phyloP scores from a whole-genome alignment of 2,888 invertebrate genomes.

The Meliscaeva auricollis region DNA sequence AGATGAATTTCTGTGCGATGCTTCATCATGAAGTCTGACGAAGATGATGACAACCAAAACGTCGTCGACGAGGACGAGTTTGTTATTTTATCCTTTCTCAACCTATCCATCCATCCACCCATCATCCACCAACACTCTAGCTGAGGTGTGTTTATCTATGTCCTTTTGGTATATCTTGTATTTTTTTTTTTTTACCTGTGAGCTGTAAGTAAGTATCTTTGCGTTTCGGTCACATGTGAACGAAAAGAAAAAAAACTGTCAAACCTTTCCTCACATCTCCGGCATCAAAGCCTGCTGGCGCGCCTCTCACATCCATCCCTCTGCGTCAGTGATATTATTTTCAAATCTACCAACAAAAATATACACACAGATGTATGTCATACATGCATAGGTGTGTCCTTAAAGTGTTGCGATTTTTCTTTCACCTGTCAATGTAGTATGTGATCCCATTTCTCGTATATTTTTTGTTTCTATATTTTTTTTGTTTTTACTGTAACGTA shows the following conservation, averaged over 20 bases:
- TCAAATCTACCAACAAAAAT: conserved; percentile 21
- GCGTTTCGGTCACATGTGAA: conserved; percentile 51
- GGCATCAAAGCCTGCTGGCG: neutral
- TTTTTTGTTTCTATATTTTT: conserved; percentile 13
- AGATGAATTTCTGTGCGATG: conserved; percentile 63
- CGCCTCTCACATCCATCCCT: neutral
- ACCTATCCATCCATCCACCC: conserved; percentile 12
- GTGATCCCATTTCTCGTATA: conserved; percentile 48
- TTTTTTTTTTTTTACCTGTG: neutral
- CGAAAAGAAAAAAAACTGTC: conserved; percentile 35
- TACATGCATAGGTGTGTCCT: conserved; percentile 5
- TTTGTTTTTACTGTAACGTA: conserved; percentile 50
- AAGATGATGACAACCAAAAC: conserved; percentile 30
- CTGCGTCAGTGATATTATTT: conserved; percentile 3
- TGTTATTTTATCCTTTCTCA: conserved; percentile 17
- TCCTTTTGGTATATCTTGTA: conserved; percentile 24
- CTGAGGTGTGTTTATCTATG: conserved; percentile 3
- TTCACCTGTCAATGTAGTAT: conserved; percentile 59
- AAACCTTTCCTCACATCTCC: neutral
- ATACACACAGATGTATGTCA: neutral
- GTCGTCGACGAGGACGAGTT: conserved; percentile 22
- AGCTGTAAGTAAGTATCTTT: conserved; percentile 47
- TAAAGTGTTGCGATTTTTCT: conserved; percentile 54
- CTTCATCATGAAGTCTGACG: conserved; percentile 61
- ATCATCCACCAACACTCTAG: neutral